Evolutionary conservation across 2,797 vertebrate genomes (phyloP).

Genomic region (Adrianichthys oophorus): DNA sequence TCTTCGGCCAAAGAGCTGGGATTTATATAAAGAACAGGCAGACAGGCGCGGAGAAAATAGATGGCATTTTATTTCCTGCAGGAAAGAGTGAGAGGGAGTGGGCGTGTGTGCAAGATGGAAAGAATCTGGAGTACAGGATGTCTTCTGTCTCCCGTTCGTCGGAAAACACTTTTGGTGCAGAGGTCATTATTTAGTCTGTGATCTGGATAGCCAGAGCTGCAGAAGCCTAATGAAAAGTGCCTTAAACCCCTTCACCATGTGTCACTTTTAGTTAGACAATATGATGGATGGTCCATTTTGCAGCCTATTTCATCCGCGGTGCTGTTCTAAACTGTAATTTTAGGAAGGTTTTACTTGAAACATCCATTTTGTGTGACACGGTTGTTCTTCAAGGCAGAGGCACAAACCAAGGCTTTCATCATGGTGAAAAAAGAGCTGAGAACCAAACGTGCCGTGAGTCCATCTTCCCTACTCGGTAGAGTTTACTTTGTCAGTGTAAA

Average conservation of each 20-base stretch:
- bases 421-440: constrained; percentile 47
- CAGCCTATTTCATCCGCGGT: constrained; percentile 78
- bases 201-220: constrained; percentile 66
- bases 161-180: constrained; percentile 64
- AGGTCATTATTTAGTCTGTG: constrained; percentile 75
- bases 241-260: constrained; percentile 65
- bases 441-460: constrained; percentile 21
- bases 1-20: constrained; percentile 59
- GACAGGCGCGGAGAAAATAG: constrained; percentile 61
- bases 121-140: constrained; percentile 50
- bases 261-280: constrained; percentile 72
- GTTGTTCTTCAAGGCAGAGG: constrained; percentile 81
- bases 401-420: constrained; percentile 52
- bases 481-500: constrained; percentile 34
- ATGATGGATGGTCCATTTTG: constrained; percentile 83
- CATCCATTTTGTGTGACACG: constrained; percentile 80
- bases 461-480: constrained; percentile 26
- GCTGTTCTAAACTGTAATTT: constrained; percentile 82
- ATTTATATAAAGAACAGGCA: constrained; percentile 68
- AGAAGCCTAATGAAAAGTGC: constrained; percentile 75
- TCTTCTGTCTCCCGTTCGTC: constrained; percentile 54
- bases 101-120: constrained; percentile 33
- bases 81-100: constrained; percentile 33
- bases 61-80: constrained; percentile 69
- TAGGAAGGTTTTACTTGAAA: constrained; percentile 79